Evolutionary conservation across 2,113 vertebrate species (phyloP), one percentile per base, ranked within the genome.

Genomic region (Callochromis pleurospilus): DNA sequence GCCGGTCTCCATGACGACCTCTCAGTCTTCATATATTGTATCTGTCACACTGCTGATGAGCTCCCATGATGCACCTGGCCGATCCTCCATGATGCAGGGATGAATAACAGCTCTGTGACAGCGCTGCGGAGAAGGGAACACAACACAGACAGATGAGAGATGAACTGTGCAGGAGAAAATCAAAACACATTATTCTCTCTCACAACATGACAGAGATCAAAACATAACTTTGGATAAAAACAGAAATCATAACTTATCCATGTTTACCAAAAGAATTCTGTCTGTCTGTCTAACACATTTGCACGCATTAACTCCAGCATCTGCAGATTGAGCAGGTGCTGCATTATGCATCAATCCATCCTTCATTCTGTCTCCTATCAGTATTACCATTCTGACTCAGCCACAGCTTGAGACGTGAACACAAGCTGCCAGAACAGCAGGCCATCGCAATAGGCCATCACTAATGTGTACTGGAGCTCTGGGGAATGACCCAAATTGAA

Each of bases 1-100:
- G 92, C 97, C 94, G 79, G 95, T 96, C 94, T 97, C 97, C 97
- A 97, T 97, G 95, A 90, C 54, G 80, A 95, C 92, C 90, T 91
- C 83, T 95, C 91, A 94, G 88, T 88, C 88, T 91, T 95, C 89
- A 89, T 92, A 94, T 92, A 93, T 90, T 93, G 85, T 84, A 83
- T 82, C 81, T 86, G 91, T 86, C 53, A 91, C 81, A 21, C 80
- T 6, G 47, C 47, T 88, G 91, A 93, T 89, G 80, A 82, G 88
- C 84, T 94, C 91, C 94, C 95, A 93, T 94, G 93, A 90, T 95
- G 91, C 88, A 91, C 89, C 93, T 60, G 91, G 89, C 65, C 62
- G 80, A 90, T 88, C 51, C 58, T 90, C 88, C 94, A 91, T 92
- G 90, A 90, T 84, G 88, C 87, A 82, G 86, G 83, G 89, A 86